These are phyloP conservation scores for Sturnus vulgaris DNA, from an alignment of 2,113 vertebrate genomes.

Conservation along the genomic window DNA sequence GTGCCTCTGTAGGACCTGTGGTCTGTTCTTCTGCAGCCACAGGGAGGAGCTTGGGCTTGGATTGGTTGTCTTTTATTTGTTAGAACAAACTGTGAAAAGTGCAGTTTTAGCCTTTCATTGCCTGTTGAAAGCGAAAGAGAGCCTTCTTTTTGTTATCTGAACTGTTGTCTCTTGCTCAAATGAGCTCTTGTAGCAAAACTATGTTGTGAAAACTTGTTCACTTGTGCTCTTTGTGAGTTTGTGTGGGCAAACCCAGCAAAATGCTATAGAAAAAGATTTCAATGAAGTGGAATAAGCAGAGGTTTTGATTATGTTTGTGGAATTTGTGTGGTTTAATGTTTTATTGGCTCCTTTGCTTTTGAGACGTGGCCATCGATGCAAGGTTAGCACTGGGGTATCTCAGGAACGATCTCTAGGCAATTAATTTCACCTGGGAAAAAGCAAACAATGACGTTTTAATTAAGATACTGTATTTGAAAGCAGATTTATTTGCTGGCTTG, in stretches of 20 bases:
- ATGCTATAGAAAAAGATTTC: rapidly evolving
- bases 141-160: background rate
- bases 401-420: background rate
- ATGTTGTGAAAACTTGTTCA: background rate
- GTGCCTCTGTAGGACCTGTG: rapidly evolving
- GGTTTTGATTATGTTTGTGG: background rate
- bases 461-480: background rate
- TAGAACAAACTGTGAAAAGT: background rate
- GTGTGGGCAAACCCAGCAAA: background rate
- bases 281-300: background rate
- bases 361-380: background rate
- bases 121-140: background rate
- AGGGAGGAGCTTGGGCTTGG: background rate
- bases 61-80: background rate
- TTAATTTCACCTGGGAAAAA: background rate
- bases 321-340: background rate
- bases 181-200: background rate
- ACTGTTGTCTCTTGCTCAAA: rapidly evolving
- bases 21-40: background rate
- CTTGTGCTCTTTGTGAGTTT: background rate
- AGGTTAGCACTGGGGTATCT: background rate
- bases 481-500: background rate
- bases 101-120: rapidly evolving
- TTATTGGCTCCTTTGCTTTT: background rate
- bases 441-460: background rate